Conservation (phyloP, 2,113 vertebrate genomes). For the Pygoscelis adeliae region DNA sequence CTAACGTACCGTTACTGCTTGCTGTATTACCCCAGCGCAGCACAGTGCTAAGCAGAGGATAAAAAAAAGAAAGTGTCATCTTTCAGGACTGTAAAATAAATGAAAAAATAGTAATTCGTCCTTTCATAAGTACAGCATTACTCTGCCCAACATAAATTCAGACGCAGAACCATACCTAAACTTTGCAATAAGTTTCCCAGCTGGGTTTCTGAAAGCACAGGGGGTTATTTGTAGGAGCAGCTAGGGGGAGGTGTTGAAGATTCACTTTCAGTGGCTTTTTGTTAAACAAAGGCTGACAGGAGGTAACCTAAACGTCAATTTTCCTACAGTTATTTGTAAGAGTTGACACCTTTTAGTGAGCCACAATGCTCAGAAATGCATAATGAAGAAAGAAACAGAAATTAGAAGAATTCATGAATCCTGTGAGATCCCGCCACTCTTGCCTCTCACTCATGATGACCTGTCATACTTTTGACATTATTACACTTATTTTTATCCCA, state of each 20-base stretch:
- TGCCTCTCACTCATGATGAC: neutral
- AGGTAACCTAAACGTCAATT: neutral
- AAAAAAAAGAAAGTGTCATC: neutral
- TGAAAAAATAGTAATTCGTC: neutral
- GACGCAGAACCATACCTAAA: neutral
- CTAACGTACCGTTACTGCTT: neutral
- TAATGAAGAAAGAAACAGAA: neutral
- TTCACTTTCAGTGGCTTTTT: neutral
- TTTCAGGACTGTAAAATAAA: neutral
- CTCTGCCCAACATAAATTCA: neutral
- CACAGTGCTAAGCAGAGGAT: neutral
- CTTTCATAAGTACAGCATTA: neutral
- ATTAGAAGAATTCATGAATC: neutral
- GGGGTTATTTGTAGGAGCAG: neutral
- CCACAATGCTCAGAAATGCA: neutral
- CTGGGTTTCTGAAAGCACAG: neutral
- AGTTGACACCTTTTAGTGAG: neutral
- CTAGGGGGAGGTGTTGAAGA: neutral
- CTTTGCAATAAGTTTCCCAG: neutral
- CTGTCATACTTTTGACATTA: neutral
- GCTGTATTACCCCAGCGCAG: neutral
- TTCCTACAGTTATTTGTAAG: neutral
- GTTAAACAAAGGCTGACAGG: neutral
- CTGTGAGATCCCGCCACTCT: neutral
- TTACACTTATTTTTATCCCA: neutral